Percentiles rank a stretch among this genome's conserved stretches.
Evolutionary conservation across 2,888 invertebrate genomes (phyloP).

Genomic region (Tetrapedia diversipes): DNA sequence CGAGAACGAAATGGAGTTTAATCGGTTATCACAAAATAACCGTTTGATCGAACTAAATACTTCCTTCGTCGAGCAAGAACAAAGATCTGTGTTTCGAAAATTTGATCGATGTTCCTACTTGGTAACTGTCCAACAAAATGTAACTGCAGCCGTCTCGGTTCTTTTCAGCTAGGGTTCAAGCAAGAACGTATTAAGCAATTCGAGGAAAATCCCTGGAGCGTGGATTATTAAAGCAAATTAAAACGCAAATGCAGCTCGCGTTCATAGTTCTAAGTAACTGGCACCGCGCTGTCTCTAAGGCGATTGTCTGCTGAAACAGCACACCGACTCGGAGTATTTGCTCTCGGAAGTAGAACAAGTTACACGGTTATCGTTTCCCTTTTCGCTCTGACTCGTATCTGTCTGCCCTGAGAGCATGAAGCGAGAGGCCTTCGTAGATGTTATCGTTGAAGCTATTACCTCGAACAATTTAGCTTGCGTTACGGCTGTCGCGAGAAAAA

Average conservation of each 20-base stretch:
- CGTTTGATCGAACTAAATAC: no score
- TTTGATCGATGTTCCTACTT: no score
- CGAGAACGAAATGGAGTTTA: no score
- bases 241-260: conserved; percentile 3
- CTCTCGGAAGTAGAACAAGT: not conserved
- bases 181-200: not conserved
- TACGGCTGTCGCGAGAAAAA: not conserved
- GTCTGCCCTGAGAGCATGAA: not conserved
- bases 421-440: not conserved
- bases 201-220: not conserved
- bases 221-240: conserved; percentile 18
- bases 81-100: no score
- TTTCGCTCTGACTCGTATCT: not conserved
- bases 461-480: conserved; percentile 19
- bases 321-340: not conserved
- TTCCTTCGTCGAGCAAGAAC: not conserved
- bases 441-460: conserved; percentile 1
- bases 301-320: conserved; percentile 10
- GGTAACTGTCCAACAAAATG: no score
- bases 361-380: conserved; percentile 7
- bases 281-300: not conserved
- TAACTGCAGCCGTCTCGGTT: not conserved
- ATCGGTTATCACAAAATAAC: no score
- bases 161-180: not conserved
- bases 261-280: conserved; percentile 1